Evolutionary conservation across 2,113 vertebrate genomes (phyloP), one percentile per base, ranked within the genome.

Genomic region (Cryptomyrus ogoouensis): DNA sequence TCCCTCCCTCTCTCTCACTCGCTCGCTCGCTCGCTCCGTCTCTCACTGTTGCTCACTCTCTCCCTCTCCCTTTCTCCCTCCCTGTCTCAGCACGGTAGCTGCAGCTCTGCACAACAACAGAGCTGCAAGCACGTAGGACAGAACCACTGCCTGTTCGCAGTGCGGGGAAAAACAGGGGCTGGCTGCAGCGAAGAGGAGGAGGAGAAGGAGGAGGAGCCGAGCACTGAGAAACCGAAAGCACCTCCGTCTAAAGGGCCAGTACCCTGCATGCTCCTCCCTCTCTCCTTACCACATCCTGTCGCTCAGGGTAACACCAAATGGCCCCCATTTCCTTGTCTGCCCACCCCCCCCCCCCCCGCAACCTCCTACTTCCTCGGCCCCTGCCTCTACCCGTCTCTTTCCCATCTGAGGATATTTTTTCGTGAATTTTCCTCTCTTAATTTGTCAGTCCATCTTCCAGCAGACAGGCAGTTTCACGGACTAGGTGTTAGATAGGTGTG

Each of bases 21-120:
- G 0, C 56, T 58, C 21, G 5, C 52, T 56, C 53, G 5, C 52
- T 56, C 1, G 2, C 53, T 21, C 53, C 5, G 21, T 90, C 87
- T 90, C 88, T 90, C 77, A 92, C 53, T 87, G 80, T 31, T 31
- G n/a, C 62, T 70, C 62, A 31, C 90, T 89, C 83, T 53, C 83
- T 83, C 83, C 74, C 62, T 77, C 56, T 77, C 88, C 83, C 44
- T 85, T 56, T 86, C 83, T 86, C 49, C 88, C 49, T 91, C 89
- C 86, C 91, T 93, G 92, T 85, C 42, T 77, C 90, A 52, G 87
- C 56, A 87, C 89, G 10, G 88, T 90, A 92, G 90, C 95, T 96
- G 95, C 96, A 94, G 95, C 95, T 95, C 95, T 96, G 95, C 95
- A 96, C 95, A 96, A 96, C 95, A 96, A 96, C 96, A 96, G 95